A percentile compares a stretch with the other conserved stretches of the same genome.
phyloP scores from a whole-genome alignment of 2,113 vertebrate genomes.

The Argyrosomus japonicus region DNA sequence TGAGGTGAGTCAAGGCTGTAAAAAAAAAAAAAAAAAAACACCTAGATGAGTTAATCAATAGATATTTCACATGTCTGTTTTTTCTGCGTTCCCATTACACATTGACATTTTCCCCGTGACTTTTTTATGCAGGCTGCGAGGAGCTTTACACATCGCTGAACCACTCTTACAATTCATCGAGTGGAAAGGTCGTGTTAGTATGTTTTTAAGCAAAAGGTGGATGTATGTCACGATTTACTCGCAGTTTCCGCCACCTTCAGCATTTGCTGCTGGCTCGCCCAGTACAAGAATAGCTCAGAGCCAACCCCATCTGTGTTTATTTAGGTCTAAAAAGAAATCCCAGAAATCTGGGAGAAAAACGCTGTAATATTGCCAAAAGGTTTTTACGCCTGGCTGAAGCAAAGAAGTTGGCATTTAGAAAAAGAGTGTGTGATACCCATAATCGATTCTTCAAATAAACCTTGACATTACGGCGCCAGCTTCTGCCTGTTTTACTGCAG shows the following conservation, averaged over 20 bases:
- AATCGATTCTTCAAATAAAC: background rate
- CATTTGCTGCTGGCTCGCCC: background rate
- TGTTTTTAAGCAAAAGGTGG: constrained; percentile 3
- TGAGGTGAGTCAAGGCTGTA: constrained; percentile 13
- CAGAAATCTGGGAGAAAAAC: background rate
- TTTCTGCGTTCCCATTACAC: constrained; percentile 16
- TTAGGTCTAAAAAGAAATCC: background rate
- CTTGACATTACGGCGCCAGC: background rate
- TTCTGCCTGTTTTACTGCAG: background rate
- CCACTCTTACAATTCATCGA: background rate
- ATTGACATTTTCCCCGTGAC: constrained; percentile 52
- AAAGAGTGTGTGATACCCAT: background rate
- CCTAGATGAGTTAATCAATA: constrained; percentile 41
- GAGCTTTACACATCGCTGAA: constrained; percentile 6
- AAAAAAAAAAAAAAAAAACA: background rate
- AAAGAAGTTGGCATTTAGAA: background rate
- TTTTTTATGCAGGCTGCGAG: background rate
- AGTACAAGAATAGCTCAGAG: background rate
- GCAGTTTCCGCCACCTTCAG: background rate
- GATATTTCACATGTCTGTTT: constrained; percentile 23
- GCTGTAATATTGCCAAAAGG: background rate
- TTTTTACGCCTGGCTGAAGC: background rate
- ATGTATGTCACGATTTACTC: background rate
- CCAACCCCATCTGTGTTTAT: background rate
- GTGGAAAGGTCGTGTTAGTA: background rate